Base-by-base conservation (phyloP, 2,113 vertebrate genomes). In the Cryptotis parvus region DNA sequence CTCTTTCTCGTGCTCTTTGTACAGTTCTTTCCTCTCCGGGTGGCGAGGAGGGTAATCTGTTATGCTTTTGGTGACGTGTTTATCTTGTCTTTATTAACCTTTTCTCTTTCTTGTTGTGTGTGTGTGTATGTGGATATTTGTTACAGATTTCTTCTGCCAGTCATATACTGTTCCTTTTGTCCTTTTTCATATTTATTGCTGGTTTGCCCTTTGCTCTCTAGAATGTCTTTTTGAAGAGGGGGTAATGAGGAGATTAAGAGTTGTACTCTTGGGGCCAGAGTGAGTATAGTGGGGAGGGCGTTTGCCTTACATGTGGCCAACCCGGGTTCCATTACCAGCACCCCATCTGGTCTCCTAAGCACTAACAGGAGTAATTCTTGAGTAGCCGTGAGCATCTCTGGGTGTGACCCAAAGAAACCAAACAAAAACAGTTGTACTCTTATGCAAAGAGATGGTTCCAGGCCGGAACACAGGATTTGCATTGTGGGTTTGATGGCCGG, bases 221-320 rank as follows among this genome's bases (percentile, higher is more conserved):
- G 35, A 76, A 35, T 89, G 73, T 37, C 37, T 92, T 41, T 24
- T 79, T 66, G 37, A 91, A 87, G 81, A 80, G 81, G n/a, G 84
- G 52, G 77, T 77, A 88, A 91, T 85, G 72, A 91, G 52, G 70
- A 91, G 43, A 75, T 75, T 74, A 75, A 86, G 55, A 72, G 6
- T 33, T 80, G 4, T 22, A 35, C 52, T 86, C 0, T 37, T 37
- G n/a, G n/a, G n/a, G n/a, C n/a, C n/a, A n/a, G n/a, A n/a, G n/a
- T n/a, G n/a, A n/a, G n/a, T n/a, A n/a, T n/a, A n/a, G n/a, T n/a
- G n/a, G n/a, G n/a, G n/a, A n/a, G n/a, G n/a, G n/a, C n/a, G n/a
- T n/a, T n/a, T n/a, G n/a, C n/a, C n/a, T n/a, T n/a, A n/a, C n/a
- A n/a, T n/a, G n/a, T n/a, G n/a, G n/a, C n/a, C n/a, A n/a, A n/a